Base-by-base conservation (phyloP, 1,140 invertebrate genomes). In the Zaprionus capensis region DNA sequence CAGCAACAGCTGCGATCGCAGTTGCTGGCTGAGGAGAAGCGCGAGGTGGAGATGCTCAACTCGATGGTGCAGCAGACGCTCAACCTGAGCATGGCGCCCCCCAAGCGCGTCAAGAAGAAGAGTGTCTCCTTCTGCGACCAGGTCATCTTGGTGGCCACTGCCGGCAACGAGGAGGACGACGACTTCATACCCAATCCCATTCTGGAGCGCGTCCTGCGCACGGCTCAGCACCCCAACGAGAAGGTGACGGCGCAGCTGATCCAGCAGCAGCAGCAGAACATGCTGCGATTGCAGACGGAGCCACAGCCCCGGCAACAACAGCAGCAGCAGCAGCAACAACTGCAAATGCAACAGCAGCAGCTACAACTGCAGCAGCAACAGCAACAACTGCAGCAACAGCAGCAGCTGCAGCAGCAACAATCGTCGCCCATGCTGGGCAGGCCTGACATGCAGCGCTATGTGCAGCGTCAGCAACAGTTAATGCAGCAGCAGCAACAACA, bases 101-200 rank as follows among this genome's bases (percentile, higher is more conserved):
- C 76, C 7, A 94, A 94, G 76, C 94, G 96, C 64, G 94, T 95
- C 7, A 97, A 97, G 90, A 98, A 98, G 94, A 98, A 98, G 92
- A 97, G 97, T 80, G 98, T 98, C 2, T 98, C 97, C 0, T 98
- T 98, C 92, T 98, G 97, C 82, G 97, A 98, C 91, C 97, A 98
- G 93, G 97, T 98, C 0, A 97, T 97, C 67, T 93, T 98, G 34
- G 97, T 98, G 15, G 97, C 97, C 4, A 98, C 97, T 17, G 97
- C 97, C 0, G 97, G 98, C 84, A 97, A 98, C 80, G 96, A 97
- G 78, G 97, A 98, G 92, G 96, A 97, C 64, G 97, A 98, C 64
- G 96, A 96, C 80, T 97, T 97, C 80, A 97, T 98, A 88, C 97
- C 97, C 0, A 98, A 98, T 93, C 97, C 97, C 14, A 97, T 98